Base-by-base conservation (phyloP, 2,797 vertebrate genomes). In the Acanthornis magna region DNA sequence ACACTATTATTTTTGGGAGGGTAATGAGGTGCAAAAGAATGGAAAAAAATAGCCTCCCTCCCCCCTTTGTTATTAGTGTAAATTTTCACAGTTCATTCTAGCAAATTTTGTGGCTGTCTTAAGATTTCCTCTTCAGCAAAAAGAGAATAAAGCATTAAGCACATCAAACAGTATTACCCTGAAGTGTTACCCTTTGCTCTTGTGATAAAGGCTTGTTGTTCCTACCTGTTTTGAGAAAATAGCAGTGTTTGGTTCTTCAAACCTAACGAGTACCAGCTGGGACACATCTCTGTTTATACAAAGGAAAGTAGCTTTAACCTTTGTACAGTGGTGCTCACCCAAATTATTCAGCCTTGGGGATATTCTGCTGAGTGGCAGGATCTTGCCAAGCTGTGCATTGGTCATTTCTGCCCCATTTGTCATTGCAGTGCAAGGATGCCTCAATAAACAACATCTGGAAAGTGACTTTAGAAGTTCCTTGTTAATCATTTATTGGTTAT, bases 361-460 rank as follows among this genome's bases (percentile, higher is more conserved):
- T 66, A 92, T 81, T 93, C 90, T 89, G 72, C 70, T 94, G 95
- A 97, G 94, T 74, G 91, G 89, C 82, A 95, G 91, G 81, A 76
- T 85, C 91, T 89, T 85, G 61, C 95, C 93, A 93, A 95, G 91
- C 85, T 61, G 45, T 48, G 78, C 68, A 68, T 77, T 68, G 88
- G 96, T 93, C 95, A 96, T 97, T 98, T 97, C 97, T 97, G 97
- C 97, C 96, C 88, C 97, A 96, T 98, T 98, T 97, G 96, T 98
- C 98, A 96, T 95, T 96, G 97, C 97, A 92, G 93, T 58, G 85
- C 97, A 97, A 98, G 96, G 97, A 93, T 94, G 93, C 97, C 96
- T 97, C 97, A 96, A 97, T 97, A 98, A 97, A 94, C 93, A 97
- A 96, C 97, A 98, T 97, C 96, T 97, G 96, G 96, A 97, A 97